Percentiles rank a stretch among this genome's conserved stretches.
phyloP scores from a whole-genome alignment of 2,797 vertebrate species.

The Orestias chungarensis region DNA sequence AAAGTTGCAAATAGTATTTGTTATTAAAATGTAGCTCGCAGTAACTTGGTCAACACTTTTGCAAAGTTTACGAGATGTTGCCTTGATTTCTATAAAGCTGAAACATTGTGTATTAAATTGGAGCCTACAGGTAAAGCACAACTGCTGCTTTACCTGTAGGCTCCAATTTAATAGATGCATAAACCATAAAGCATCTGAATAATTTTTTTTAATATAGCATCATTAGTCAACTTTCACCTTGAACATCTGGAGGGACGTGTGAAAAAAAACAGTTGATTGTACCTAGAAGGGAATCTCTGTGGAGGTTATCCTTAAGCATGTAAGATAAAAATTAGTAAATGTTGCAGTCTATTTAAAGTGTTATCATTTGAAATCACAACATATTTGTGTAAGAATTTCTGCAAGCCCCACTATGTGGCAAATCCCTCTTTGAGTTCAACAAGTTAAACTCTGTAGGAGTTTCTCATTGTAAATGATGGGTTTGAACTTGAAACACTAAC shows the following conservation, averaged over 20 bases:
- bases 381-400: background rate
- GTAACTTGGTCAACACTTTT: background rate
- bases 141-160: no score
- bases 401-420: background rate
- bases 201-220: background rate
- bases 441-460: constrained; percentile 2
- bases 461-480: constrained; percentile 2
- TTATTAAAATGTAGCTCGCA: background rate
- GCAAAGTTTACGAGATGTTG: background rate
- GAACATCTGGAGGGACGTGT: background rate
- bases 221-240: background rate
- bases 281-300: background rate
- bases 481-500: constrained; percentile 20
- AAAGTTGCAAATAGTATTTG: background rate
- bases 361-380: background rate
- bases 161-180: background rate
- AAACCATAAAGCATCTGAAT: background rate
- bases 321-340: no score
- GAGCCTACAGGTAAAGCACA: no score
- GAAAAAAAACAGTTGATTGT: background rate
- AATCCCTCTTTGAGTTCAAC: background rate
- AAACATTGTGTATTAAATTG: background rate
- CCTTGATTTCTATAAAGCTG: background rate
- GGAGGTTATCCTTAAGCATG: background rate
- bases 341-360: background rate